These are phyloP conservation scores for Hipparchia semele DNA, from an alignment of 2,888 invertebrate genomes.

Conservation along the genomic window DNA sequence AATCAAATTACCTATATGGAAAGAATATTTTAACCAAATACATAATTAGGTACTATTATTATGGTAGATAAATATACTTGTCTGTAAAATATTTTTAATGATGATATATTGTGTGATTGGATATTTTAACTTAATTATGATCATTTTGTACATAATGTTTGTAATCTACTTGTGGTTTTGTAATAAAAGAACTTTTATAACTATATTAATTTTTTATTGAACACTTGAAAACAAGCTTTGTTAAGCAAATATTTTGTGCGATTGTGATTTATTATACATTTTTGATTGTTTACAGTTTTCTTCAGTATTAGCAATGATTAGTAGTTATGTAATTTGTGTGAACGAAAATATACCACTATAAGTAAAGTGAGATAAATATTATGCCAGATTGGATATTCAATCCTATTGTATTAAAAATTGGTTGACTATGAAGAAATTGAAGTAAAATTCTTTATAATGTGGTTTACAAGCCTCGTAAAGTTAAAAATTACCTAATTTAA, in stretches of 20 bases:
- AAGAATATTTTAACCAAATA: too few relatives aligned
- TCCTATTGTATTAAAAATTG: too few relatives aligned
- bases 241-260: not conserved
- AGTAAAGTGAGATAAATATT: not conserved
- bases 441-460: conserved; percentile 1
- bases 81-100: too few relatives aligned
- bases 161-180: not conserved
- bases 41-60: too few relatives aligned
- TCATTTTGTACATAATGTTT: not conserved
- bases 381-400: not conserved
- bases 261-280: conserved; percentile 2
- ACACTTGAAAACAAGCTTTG: conserved; percentile 8
- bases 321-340: too few relatives aligned
- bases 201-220: conserved; percentile 7
- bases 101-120: not conserved
- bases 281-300: too few relatives aligned
- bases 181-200: conserved; percentile 13
- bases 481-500: conserved; percentile 1
- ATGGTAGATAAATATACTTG: too few relatives aligned
- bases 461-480: not conserved
- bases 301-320: too few relatives aligned
- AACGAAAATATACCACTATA: too few relatives aligned
- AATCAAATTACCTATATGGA: too few relatives aligned
- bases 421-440: not conserved
- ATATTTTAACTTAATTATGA: not conserved